A percentile compares a stretch with the other conserved stretches of the same genome.
Conservation (phyloP, 2,113 vertebrate species). For the Erythrocebus patas region DNA sequence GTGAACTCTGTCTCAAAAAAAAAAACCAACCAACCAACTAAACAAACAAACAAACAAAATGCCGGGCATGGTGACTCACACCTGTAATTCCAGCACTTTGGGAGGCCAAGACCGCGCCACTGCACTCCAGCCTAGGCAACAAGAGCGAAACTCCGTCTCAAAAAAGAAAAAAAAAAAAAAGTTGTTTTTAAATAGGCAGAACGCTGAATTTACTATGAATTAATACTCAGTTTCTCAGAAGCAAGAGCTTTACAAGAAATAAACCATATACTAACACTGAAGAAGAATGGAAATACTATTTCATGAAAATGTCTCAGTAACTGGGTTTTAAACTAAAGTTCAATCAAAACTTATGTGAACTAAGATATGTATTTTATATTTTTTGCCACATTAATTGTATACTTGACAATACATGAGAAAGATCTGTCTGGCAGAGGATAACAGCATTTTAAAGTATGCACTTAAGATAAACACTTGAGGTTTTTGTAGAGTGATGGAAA, state of each 20-base stretch:
- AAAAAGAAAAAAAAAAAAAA: neutral
- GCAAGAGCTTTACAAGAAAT: neutral
- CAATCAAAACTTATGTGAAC: neutral
- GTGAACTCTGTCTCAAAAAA: neutral
- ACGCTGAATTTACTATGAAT: neutral
- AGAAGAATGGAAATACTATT: neutral
- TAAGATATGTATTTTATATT: neutral
- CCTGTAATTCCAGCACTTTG: too few relatives aligned
- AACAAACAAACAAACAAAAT: too few relatives aligned
- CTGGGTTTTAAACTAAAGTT: neutral
- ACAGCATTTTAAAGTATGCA: neutral
- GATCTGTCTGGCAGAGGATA: neutral
- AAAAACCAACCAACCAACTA: neutral
- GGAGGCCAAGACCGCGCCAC: rapidly evolving
- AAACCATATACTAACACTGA: neutral
- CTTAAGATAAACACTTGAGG: neutral
- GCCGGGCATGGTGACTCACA: too few relatives aligned
- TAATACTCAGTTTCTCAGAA: neutral
- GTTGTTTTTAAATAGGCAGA: neutral
- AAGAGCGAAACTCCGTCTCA: too few relatives aligned
- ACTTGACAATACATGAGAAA: neutral
- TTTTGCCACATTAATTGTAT: neutral
- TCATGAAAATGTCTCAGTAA: neutral
- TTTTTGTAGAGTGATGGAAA: neutral
- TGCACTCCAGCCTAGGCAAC: too few relatives aligned